Conservation (phyloP, 2,113 vertebrate genomes). For the Natator depressus region DNA sequence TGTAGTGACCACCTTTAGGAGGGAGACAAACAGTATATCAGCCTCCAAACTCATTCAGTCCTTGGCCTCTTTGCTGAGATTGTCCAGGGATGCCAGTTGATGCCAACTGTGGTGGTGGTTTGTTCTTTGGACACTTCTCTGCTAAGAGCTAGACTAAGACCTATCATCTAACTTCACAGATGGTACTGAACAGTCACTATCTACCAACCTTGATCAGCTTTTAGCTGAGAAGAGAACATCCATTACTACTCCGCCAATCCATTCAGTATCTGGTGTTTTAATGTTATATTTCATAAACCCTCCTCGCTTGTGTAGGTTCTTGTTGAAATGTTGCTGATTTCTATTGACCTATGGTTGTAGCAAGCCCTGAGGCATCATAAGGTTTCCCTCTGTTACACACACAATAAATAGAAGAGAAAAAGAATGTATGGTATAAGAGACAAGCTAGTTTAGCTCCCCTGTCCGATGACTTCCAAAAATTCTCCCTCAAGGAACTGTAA, state of each 20-base stretch:
- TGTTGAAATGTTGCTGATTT: neutral
- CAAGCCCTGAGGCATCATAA: neutral
- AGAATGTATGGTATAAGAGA: neutral
- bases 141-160: neutral
- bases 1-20: neutral
- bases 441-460: neutral
- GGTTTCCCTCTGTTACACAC: neutral
- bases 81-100: neutral
- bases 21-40: too few species aligned
- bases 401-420: neutral
- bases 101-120: neutral
- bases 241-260: rapidly evolving
- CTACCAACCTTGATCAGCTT: neutral
- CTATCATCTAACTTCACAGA: neutral
- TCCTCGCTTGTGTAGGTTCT: neutral
- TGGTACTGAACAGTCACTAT: too few species aligned
- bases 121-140: neutral
- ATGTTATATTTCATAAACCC: neutral
- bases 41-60: neutral
- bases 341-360: neutral
- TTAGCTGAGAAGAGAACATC: neutral
- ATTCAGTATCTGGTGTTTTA: neutral
- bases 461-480: neutral
- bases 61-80: neutral
- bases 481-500: neutral